A percentile compares a stretch with the other conserved stretches of the same genome.
phyloP scores from a whole-genome alignment of 2,113 vertebrate genomes.

The Eclectus roratus region DNA sequence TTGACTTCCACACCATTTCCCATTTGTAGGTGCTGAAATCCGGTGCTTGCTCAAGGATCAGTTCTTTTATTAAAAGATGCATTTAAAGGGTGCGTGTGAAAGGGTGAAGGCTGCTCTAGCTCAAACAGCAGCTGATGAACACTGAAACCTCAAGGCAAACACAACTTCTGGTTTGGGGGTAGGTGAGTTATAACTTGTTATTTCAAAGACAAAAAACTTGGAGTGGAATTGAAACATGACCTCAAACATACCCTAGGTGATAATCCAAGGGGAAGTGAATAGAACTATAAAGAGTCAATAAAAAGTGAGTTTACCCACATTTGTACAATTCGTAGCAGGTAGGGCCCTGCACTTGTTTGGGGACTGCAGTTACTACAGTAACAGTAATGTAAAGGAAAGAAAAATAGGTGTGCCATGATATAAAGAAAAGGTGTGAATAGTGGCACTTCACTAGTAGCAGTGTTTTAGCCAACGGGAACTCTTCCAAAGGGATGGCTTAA shows the following conservation, averaged over 20 bases:
- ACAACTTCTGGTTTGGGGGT: background rate
- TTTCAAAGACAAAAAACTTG: background rate
- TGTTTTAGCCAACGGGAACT: background rate
- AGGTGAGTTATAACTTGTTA: background rate
- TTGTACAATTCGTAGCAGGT: background rate
- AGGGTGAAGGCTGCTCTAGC: background rate
- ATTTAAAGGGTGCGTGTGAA: background rate
- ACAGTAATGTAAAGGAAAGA: background rate
- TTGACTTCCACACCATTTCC: background rate
- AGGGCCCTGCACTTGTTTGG: background rate
- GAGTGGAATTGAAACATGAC: background rate
- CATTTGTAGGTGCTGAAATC: background rate
- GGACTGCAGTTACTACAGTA: background rate
- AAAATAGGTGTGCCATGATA: background rate
- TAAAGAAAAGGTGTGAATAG: constrained; percentile 11
- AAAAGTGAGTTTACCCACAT: background rate
- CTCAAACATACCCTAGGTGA: background rate
- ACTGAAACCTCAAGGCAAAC: background rate
- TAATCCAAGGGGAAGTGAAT: background rate
- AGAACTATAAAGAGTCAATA: background rate
- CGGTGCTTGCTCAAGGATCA: background rate
- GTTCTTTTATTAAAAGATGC: background rate
- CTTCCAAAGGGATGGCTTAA: constrained; percentile 53
- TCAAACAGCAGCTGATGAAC: background rate
- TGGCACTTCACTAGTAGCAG: background rate